phyloP scores from a whole-genome alignment of 2,113 vertebrate genomes.

The Jaculus jaculus region DNA sequence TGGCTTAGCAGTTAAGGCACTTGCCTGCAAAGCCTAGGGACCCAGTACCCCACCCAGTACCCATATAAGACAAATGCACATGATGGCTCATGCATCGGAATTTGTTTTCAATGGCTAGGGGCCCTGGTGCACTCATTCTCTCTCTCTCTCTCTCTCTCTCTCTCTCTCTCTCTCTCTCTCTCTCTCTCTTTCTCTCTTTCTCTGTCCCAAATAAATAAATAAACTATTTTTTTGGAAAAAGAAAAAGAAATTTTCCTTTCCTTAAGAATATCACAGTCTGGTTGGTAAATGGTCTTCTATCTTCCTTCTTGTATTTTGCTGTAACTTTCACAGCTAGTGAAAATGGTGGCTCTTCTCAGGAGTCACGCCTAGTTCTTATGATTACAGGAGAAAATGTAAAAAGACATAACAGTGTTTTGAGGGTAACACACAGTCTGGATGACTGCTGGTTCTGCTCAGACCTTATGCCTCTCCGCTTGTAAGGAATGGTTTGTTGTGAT shows the following conservation, averaged over 20 bases:
- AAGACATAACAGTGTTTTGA: background rate
- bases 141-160: too few species aligned
- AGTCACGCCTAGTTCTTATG: background rate
- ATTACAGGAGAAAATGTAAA: background rate
- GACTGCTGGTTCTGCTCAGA: background rate
- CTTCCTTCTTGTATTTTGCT: background rate
- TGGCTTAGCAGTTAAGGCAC: too few species aligned
- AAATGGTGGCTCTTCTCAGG: background rate
- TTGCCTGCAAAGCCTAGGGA: too few species aligned
- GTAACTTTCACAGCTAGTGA: background rate
- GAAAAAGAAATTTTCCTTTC: background rate
- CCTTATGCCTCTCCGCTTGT: background rate
- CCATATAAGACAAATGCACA: too few species aligned
- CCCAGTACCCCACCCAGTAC: too few species aligned
- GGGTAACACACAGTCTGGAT: rapidly evolving
- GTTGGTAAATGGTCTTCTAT: background rate
- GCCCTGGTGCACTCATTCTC: too few species aligned
- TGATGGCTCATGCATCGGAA: too few species aligned
- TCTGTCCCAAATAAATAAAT: too few species aligned
- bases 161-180: too few species aligned
- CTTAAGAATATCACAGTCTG: background rate
- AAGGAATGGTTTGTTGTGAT: background rate
- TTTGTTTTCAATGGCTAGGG: too few species aligned
- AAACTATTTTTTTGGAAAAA: too few species aligned
- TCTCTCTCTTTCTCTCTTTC: too few species aligned